Conservation (phyloP, 23 tunicate species). For the Ciona savignyi region DNA sequence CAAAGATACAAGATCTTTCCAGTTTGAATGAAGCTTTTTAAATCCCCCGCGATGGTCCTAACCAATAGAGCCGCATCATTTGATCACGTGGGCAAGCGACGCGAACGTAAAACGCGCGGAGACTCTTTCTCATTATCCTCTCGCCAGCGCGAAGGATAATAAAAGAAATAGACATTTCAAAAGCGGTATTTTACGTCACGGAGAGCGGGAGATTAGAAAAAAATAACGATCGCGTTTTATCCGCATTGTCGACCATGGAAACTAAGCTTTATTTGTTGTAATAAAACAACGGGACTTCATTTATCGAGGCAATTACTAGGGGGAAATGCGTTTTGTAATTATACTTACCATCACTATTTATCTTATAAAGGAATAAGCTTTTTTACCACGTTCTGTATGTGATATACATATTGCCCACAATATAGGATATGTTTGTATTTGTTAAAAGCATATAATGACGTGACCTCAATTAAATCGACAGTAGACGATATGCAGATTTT, state of each 20-base stretch:
- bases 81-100: constrained; percentile 39
- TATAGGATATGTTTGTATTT: no score
- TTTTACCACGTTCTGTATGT: no score
- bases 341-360: no score
- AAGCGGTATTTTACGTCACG: neutral
- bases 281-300: no score
- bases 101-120: neutral
- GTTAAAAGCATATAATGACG: no score
- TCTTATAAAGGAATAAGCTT: no score
- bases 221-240: neutral
- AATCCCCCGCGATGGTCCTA: constrained; percentile 69
- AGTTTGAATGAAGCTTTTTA: constrained; percentile 46
- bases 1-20: constrained; percentile 1
- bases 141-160: neutral
- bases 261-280: no score
- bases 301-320: no score
- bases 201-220: constrained; percentile 22
- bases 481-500: no score
- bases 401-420: no score
- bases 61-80: constrained; percentile 35
- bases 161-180: constrained; percentile 11
- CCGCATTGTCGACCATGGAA: neutral
- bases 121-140: constrained; percentile 4
- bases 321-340: no score
- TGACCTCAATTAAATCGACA: no score